These are phyloP conservation scores for Selenia dentaria DNA, from an alignment of 2,888 invertebrate species.

Conservation along the genomic window DNA sequence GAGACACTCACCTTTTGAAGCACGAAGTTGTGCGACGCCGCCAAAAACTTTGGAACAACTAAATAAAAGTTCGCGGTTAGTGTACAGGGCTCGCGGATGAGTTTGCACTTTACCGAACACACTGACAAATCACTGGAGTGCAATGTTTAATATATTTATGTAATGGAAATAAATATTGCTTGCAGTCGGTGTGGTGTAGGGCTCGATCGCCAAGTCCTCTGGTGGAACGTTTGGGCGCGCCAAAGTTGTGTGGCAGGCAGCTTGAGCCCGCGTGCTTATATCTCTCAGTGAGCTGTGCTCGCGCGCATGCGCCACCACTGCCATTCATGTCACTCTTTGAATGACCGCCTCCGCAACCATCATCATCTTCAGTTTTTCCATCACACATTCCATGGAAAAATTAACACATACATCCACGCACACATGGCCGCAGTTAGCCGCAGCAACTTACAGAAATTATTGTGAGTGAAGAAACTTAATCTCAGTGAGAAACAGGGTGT, in stretches of 20 bases:
- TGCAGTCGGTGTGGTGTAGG: constrained; percentile 37
- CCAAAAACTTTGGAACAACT: constrained; percentile 58
- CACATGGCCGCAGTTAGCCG: too few relatives aligned
- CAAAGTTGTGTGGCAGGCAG: constrained; percentile 75
- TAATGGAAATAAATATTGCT: constrained; percentile 36
- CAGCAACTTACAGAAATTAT: not conserved
- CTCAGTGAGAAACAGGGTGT: constrained; percentile 9
- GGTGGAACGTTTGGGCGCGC: constrained; percentile 73
- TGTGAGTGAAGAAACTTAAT: not conserved
- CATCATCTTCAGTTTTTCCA: constrained; percentile 48
- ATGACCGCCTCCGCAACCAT: constrained; percentile 74
- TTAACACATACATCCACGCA: not conserved
- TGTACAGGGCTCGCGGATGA: constrained; percentile 37
- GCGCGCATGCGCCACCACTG: constrained; percentile 64
- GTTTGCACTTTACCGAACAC: constrained; percentile 50
- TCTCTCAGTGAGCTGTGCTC: constrained; percentile 54
- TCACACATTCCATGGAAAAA: not conserved
- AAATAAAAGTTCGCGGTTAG: constrained; percentile 52
- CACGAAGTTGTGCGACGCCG: constrained; percentile 42
- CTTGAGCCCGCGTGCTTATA: constrained; percentile 72
- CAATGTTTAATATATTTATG: constrained; percentile 2
- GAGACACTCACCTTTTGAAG: constrained; percentile 43
- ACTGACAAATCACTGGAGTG: constrained; percentile 49
- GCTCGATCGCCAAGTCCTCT: constrained; percentile 58
- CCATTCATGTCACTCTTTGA: constrained; percentile 76